Evolutionary conservation across 2,888 invertebrate genomes (phyloP).

Genomic region (Drosophila dives): DNA sequence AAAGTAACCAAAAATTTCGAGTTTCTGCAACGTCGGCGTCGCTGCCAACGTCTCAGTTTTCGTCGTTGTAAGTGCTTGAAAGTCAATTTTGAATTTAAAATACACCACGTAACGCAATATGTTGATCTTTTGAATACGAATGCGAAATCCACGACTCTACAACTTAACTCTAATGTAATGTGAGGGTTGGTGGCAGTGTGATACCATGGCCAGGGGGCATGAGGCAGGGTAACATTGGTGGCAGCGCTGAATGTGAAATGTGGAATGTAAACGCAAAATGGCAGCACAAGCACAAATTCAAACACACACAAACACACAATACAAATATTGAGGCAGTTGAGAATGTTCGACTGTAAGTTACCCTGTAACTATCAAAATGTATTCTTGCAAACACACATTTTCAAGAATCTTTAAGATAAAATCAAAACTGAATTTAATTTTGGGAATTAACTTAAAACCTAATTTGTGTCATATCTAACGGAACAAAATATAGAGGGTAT

Average conservation of each 20-base stretch:
- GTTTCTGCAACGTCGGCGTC: slow-evolving; percentile 14
- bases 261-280: slow-evolving; percentile 55
- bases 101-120: slow-evolving; percentile 79
- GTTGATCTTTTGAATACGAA: slow-evolving; percentile 80
- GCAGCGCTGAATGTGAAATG: slow-evolving; percentile 42
- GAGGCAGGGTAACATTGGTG: neutral
- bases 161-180: slow-evolving; percentile 18
- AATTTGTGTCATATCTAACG: neutral
- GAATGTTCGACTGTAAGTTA: neutral
- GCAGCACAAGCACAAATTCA: slow-evolving; percentile 58
- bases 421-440: neutral
- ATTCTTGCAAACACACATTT: neutral
- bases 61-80: slow-evolving; percentile 72
- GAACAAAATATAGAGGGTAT: neutral
- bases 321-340: neutral
- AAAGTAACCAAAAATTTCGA: slow-evolving; percentile 33
- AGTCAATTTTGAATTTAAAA: slow-evolving; percentile 80
- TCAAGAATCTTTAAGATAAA: neutral
- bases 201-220: neutral
- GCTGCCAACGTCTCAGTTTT: slow-evolving; percentile 15
- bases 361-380: neutral
- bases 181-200: neutral
- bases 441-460: neutral
- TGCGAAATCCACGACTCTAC: slow-evolving; percentile 60
- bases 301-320: slow-evolving; percentile 10